Evolutionary conservation across 1,140 invertebrate genomes (phyloP).

Genomic region (Drosophila bipectinata): DNA sequence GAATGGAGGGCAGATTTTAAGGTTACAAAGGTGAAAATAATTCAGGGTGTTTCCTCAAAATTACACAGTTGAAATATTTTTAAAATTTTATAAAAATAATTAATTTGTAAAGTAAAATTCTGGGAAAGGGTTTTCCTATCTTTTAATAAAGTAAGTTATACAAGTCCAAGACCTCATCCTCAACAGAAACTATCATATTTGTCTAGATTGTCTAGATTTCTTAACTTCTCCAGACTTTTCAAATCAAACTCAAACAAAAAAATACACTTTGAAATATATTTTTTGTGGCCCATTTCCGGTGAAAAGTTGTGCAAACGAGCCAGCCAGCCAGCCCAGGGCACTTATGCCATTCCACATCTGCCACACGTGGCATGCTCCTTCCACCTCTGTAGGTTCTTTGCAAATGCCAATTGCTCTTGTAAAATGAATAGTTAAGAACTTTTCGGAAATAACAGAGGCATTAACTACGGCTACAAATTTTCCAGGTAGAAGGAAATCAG

Average conservation of each 20-base stretch:
- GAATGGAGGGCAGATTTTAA: neutral
- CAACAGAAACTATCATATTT: neutral
- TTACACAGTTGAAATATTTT: neutral
- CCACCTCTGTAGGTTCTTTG: slow-evolving; percentile 5
- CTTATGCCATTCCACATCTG: neutral
- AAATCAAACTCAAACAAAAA: slow-evolving; percentile 2
- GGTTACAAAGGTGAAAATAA: slow-evolving; percentile 5
- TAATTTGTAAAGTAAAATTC: no score
- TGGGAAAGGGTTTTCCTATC: no score
- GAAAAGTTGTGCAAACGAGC: slow-evolving; percentile 13
- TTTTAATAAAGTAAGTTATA: no score
- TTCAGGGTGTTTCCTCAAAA: slow-evolving; percentile 9
- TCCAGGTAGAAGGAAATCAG: slow-evolving; percentile 55
- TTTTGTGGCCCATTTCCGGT: slow-evolving; percentile 13
- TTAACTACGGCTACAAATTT: slow-evolving; percentile 35
- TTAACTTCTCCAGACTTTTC: neutral
- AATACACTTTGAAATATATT: slow-evolving; percentile 3
- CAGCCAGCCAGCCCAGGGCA: neutral
- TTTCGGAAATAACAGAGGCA: slow-evolving; percentile 36
- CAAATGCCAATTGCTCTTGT: slow-evolving; percentile 46
- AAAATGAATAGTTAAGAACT: slow-evolving; percentile 62
- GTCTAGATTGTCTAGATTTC: neutral
- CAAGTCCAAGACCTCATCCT: no score
- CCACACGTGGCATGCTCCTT: neutral
- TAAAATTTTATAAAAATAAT: neutral